A percentile compares a stretch with the other conserved stretches of the same genome.
Conservation (phyloP, 2,797 vertebrate genomes). For the Paguma larvata region DNA sequence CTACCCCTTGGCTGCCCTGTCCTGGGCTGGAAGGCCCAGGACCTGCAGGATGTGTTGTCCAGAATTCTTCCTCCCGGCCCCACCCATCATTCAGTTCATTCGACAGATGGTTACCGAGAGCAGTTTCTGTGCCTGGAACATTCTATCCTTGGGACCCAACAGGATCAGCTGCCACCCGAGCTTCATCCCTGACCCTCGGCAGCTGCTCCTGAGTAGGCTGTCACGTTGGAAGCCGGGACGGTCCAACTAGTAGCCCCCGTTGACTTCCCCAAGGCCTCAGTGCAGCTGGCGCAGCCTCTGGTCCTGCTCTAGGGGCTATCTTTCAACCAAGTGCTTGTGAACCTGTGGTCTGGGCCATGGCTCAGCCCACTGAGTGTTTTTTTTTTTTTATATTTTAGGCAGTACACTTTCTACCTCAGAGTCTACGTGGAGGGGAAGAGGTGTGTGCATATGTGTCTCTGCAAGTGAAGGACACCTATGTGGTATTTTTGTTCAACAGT, state of each 20-base stretch:
- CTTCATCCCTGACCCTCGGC: not conserved
- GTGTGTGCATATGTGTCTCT: not conserved
- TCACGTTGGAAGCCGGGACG: not conserved
- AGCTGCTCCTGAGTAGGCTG: not conserved
- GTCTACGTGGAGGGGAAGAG: not conserved
- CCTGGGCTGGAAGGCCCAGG: not conserved
- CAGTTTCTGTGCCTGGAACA: not conserved
- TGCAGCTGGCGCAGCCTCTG: not conserved
- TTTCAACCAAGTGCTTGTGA: constrained; percentile 30
- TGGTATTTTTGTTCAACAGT: constrained; percentile 68
- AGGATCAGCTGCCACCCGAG: not conserved
- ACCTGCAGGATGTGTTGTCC: not conserved
- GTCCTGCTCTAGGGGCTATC: not conserved
- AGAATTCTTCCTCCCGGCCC: not conserved
- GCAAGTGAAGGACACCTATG: not conserved
- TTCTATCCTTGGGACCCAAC: not conserved
- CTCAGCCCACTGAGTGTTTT: not conserved
- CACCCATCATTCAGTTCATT: not conserved
- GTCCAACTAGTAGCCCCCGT: not conserved
- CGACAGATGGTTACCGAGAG: not conserved
- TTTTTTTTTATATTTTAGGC: not conserved
- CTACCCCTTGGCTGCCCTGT: not conserved
- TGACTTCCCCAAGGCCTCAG: not conserved
- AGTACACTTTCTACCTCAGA: constrained; percentile 73
- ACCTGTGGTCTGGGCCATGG: constrained; percentile 2